Evolutionary conservation across 1,140 invertebrate species (phyloP).

Genomic region (Nixonia krombeini): DNA sequence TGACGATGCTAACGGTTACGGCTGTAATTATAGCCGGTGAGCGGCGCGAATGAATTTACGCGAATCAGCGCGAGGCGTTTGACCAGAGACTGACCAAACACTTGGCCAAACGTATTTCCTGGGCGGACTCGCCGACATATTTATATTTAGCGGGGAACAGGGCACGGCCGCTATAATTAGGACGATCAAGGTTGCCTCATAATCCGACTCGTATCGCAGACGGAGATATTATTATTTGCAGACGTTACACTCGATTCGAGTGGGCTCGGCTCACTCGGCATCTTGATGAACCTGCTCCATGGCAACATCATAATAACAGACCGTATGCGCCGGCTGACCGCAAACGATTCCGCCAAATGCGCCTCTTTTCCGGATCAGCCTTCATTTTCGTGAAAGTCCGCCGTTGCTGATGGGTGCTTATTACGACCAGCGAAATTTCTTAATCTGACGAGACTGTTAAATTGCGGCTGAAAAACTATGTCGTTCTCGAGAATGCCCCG

Average conservation of each 20-base stretch:
- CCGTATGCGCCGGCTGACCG: conserved; percentile 23
- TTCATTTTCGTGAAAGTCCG: conserved; percentile 44
- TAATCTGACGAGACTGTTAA: conserved; percentile 7
- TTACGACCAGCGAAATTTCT: conserved; percentile 39
- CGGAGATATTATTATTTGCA: conserved; percentile 40
- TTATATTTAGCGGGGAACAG: too few relatives aligned
- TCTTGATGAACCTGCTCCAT: conserved; percentile 41
- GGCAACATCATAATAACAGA: conserved; percentile 40
- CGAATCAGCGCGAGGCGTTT: too few relatives aligned
- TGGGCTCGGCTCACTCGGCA: conserved; percentile 20
- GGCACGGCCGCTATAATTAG: conserved; percentile 36
- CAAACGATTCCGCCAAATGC: conserved; percentile 28
- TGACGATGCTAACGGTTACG: too few relatives aligned
- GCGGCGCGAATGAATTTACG: too few relatives aligned
- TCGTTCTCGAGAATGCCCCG: too few relatives aligned
- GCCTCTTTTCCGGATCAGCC: conserved; percentile 36
- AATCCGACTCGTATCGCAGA: conserved; percentile 14
- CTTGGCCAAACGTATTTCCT: too few relatives aligned
- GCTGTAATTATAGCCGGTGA: too few relatives aligned
- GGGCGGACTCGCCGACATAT: too few relatives aligned
- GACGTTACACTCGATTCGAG: conserved; percentile 34
- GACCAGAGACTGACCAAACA: too few relatives aligned
- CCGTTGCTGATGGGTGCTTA: conserved; percentile 9
- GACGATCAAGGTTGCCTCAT: conserved; percentile 27
- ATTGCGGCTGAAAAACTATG: not conserved